A percentile compares a stretch with the other conserved stretches of the same genome.
phyloP scores from a whole-genome alignment of 2,797 vertebrate species.

The Acanthornis magna region DNA sequence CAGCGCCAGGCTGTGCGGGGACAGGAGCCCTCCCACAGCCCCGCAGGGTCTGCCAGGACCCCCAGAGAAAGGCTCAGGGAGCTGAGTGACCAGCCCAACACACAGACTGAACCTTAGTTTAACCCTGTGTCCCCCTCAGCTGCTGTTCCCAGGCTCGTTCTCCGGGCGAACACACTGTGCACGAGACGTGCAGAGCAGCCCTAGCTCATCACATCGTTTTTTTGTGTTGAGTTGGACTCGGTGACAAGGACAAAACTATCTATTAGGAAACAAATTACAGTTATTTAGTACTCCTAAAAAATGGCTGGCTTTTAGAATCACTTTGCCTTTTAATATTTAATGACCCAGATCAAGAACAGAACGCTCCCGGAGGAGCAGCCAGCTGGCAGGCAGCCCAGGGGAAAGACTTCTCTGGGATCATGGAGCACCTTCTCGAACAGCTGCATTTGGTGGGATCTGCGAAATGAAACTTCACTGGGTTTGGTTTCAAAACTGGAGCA shows the following conservation, averaged over 20 bases:
- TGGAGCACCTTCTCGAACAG: not conserved
- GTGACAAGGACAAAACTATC: slow-evolving; percentile 58
- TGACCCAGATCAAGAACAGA: slow-evolving; percentile 58
- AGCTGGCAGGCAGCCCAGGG: slow-evolving; percentile 46
- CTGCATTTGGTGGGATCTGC: not conserved
- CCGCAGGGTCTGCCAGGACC: not conserved
- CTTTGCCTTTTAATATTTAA: slow-evolving; percentile 70
- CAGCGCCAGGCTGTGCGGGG: not conserved
- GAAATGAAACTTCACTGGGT: not conserved
- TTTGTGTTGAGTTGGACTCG: not conserved
- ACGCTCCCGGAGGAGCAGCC: not conserved
- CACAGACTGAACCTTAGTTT: accelerated
- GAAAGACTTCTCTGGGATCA: not conserved
- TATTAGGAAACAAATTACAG: slow-evolving; percentile 65
- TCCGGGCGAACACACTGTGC: not conserved
- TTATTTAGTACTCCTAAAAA: slow-evolving; percentile 49
- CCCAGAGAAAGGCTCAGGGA: accelerated
- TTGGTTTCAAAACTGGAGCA: not conserved
- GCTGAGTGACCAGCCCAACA: not conserved
- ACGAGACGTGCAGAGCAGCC: not conserved
- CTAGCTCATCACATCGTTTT: not conserved
- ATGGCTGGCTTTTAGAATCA: slow-evolving; percentile 37
- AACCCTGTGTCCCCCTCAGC: not conserved
- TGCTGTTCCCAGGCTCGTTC: not conserved
- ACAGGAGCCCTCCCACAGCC: not conserved